Evolutionary conservation across 2,797 vertebrate species (phyloP), one percentile per base, ranked within the genome.

Genomic region (Eospalax fontanierii): DNA sequence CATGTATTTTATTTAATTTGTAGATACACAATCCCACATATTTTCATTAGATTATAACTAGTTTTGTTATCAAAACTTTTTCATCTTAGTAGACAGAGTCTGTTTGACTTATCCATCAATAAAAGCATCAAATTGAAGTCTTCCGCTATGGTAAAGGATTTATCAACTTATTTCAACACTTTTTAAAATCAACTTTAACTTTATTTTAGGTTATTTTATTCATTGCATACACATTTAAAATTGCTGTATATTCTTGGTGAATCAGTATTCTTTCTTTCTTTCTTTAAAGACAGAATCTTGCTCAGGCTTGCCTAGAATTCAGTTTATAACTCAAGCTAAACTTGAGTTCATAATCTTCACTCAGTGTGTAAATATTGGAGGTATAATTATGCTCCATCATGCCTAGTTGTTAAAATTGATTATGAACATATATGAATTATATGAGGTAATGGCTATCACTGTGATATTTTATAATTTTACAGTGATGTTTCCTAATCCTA

Each of bases 141-240:
- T 19, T 50, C 35, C 24, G 71, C 18, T 43, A 19, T 38, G 12
- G 24, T 50, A 68, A n/a, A 14, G 33, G 6, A n/a, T 83, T 83
- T 63, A 88, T 74, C 28, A 18, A 75, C 75, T 73, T 94, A 89
- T 79, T 35, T 30, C 33, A 79, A 43, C 38, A 43, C 4, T 65
- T 89, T 74, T 66, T 71, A 70, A 70, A 71, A 81, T 76, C 35
- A 46, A 81, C 18, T 35, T 90, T 87, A 91, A 28, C 28, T 76
- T 87, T 83, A 26, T 57, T 54, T 83, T 74, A 71, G 24, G 3
- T 7, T 71, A 80, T 93, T 82, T 91, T 80, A 87, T 93, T 75
- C n/a, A 61, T 89, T 87, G 9, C 24, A 46, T 54, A 35, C 1
- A 85, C 16, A 38, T 38, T 85, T 50, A 70, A 1, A 84, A 70